Evolutionary conservation across 1,140 invertebrate genomes (phyloP), one percentile per base, ranked within the genome.

Genomic region (Drosophila triauraria): DNA sequence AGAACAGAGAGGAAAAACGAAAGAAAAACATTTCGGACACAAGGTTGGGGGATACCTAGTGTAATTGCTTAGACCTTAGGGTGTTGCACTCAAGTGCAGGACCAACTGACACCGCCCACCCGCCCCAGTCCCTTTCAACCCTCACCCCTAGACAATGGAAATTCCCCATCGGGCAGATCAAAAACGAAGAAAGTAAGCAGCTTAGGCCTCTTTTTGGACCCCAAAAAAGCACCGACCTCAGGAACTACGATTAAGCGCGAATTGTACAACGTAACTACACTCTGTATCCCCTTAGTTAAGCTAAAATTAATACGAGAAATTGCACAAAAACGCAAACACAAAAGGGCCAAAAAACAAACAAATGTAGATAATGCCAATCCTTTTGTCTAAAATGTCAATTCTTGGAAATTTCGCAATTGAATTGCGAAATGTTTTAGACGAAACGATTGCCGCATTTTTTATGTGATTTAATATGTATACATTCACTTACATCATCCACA

Each of bases 281-380:
- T 92, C 87, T 91, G 91, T 92, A 92, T 92, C 91, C 91, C 91
- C 91, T 91, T 90, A 86, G 82, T 82, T 91, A 91, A 91, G 83
- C 71, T 78, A 69, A 88, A 80, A 82, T 78, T 62, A 65, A 75
- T 30, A 32, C 53, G 77, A 78, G 38, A 68, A 75, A 78, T 64
- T 44, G 75, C 64, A 71, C 35, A 47, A 74, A 43, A 63, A 57
- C 40, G 48, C 42, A 82, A 40, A 68, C 43, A 40, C 57, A 62
- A 72, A 80, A 74, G 38, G 53, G 53, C 17, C 35, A 23, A 70
- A 50, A 47, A 74, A 54, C 63, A 87, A 74, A 71, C 75, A 75
- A 91, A 80, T 80, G 68, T 83, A 91, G 81, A 91, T 83, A 92
- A 92, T 92, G 91, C 91, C 82, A 92, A 92, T 92, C 91, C 78